A percentile compares a stretch with the other conserved stretches of the same genome.
These are phyloP conservation scores for Bostrychus sinensis DNA, from an alignment of 2,113 vertebrate species.

Conservation along the genomic window DNA sequence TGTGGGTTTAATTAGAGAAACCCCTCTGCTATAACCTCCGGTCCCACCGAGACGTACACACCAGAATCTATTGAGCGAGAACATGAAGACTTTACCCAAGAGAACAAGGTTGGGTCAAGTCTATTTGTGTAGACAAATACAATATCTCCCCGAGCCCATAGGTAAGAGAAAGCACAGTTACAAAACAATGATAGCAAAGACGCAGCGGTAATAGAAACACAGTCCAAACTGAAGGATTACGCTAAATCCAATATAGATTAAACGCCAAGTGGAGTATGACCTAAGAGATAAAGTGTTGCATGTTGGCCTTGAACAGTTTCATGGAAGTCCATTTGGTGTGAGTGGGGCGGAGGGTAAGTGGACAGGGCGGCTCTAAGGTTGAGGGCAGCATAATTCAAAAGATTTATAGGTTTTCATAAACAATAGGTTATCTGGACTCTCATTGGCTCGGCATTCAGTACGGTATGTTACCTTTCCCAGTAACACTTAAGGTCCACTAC, in stretches of 20 bases:
- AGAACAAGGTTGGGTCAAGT: constrained; percentile 6
- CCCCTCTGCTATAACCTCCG: constrained; percentile 37
- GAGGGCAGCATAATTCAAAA: not conserved
- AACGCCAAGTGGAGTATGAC: not conserved
- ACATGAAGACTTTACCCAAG: constrained; percentile 5
- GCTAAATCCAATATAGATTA: constrained; percentile 11
- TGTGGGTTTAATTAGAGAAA: constrained; percentile 68
- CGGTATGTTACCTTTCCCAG: no score
- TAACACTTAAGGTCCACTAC: no score
- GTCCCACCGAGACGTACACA: constrained; percentile 49
- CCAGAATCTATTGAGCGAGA: not conserved
- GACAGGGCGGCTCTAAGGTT: not conserved
- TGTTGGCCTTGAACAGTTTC: accelerated
- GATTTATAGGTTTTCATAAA: not conserved
- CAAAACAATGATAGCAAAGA: not conserved
- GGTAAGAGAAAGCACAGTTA: not conserved
- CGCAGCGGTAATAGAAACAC: constrained; percentile 11
- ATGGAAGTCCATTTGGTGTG: not conserved
- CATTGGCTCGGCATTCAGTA: no score
- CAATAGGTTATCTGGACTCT: no score
- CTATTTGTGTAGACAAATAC: constrained; percentile 16
- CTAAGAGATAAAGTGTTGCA: not conserved
- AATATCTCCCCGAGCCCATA: not conserved
- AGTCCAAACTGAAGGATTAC: not conserved
- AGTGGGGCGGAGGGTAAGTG: not conserved